phyloP scores from a whole-genome alignment of 2,797 vertebrate species.

The Anomalospiza imberbis region DNA sequence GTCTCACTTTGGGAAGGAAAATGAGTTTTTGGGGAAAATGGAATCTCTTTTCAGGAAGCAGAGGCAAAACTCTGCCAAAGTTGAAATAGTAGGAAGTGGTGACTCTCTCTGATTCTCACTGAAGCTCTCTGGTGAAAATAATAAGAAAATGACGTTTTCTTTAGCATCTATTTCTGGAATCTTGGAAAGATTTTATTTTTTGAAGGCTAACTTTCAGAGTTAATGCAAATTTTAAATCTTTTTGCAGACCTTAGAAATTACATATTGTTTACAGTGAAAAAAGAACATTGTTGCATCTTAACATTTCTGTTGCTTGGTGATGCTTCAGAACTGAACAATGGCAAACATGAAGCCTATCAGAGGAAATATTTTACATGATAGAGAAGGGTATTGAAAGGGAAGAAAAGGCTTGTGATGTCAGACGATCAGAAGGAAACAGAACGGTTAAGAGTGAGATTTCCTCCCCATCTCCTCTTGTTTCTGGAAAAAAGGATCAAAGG shows the following conservation, averaged over 20 bases:
- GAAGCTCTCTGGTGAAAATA: neutral
- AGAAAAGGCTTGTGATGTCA: neutral
- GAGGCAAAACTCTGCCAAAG: neutral
- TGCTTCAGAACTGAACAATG: neutral
- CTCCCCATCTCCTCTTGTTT: neutral
- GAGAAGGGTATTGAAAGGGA: neutral
- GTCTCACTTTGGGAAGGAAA: neutral
- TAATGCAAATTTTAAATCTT: neutral
- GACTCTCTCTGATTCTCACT: neutral
- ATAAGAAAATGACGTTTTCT: neutral
- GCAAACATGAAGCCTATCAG: neutral
- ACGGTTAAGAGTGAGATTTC: neutral
- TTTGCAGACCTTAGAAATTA: neutral
- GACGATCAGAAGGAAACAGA: neutral
- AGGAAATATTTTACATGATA: neutral
- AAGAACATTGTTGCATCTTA: neutral
- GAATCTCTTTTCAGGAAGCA: conserved; percentile 12
- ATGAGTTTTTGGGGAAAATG: neutral
- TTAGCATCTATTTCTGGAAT: neutral
- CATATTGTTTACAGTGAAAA: neutral
- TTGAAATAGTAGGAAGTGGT: neutral
- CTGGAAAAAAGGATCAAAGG: neutral
- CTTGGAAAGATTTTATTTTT: neutral
- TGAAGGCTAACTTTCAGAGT: neutral
- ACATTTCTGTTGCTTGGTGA: neutral